A percentile compares a stretch with the other conserved stretches of the same genome.
These are phyloP conservation scores for Tortricodes alternella DNA, from an alignment of 2,888 invertebrate genomes.

Conservation along the genomic window DNA sequence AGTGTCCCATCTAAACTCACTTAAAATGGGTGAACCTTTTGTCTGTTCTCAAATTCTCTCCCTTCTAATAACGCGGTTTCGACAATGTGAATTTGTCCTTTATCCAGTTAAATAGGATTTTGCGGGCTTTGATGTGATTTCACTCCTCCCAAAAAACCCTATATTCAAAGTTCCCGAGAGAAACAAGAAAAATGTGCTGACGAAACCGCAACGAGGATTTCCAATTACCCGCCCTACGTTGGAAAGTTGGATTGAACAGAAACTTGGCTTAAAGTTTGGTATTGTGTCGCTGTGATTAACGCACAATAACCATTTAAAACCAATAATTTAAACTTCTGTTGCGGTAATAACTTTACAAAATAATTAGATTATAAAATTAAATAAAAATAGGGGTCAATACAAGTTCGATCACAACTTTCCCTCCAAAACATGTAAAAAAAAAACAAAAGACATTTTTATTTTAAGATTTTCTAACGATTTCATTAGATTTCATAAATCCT, in stretches of 20 bases:
- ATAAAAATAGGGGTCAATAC: too few species aligned
- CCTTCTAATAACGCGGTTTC: neutral
- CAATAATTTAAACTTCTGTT: too few species aligned
- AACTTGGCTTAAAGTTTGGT: conserved; percentile 14
- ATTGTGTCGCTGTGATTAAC: conserved; percentile 10
- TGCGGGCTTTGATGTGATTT: neutral
- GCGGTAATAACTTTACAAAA: too few species aligned
- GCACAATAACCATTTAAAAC: neutral
- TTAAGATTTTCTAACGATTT: too few species aligned
- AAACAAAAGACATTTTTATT: too few species aligned
- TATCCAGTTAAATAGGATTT: conserved; percentile 3
- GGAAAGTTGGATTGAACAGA: conserved; percentile 10
- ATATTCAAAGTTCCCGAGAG: neutral
- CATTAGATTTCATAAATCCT: too few species aligned
- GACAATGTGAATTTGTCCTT: neutral
- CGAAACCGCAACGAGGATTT: conserved; percentile 23
- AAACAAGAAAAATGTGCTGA: conserved; percentile 13
- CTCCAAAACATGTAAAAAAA: too few species aligned
- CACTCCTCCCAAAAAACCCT: neutral
- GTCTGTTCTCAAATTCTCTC: neutral
- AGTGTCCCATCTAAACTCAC: neutral
- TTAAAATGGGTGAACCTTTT: too few species aligned
- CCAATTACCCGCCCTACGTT: conserved; percentile 23
- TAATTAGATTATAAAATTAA: too few species aligned
- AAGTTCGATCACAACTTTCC: too few species aligned